phyloP scores from a whole-genome alignment of 2,888 invertebrate species.

The Drosophila birchii region DNA sequence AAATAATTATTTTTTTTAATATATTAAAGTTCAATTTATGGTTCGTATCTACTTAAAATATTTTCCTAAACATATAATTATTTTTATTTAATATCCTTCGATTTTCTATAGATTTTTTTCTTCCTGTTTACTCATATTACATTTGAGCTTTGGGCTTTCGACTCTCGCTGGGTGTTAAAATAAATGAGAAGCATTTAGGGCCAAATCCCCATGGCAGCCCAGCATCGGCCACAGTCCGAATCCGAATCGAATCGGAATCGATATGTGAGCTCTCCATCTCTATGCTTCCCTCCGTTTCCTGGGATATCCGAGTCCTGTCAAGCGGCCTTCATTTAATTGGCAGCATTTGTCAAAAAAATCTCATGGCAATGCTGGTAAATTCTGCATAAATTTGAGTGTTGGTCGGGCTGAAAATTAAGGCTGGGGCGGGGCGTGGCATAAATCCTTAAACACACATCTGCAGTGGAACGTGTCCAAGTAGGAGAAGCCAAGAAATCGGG shows the following conservation, averaged over 20 bases:
- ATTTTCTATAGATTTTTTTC: neutral
- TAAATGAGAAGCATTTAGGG: slow-evolving; percentile 59
- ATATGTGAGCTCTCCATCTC: slow-evolving; percentile 39
- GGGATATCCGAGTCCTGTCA: slow-evolving; percentile 37
- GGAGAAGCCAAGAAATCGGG: slow-evolving; percentile 50
- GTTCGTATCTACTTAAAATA: no score
- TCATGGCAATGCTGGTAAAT: slow-evolving; percentile 13
- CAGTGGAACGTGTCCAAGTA: slow-evolving; percentile 44
- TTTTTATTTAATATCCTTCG: neutral
- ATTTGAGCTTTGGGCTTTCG: slow-evolving; percentile 44
- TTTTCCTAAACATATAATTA: no score
- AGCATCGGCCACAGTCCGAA: slow-evolving; percentile 30
- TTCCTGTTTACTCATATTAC: slow-evolving; percentile 18
- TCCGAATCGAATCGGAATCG: slow-evolving; percentile 31
- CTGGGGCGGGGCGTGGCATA: slow-evolving; percentile 6
- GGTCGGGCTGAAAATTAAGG: neutral
- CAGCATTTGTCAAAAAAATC: slow-evolving; percentile 54
- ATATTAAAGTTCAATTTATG: no score
- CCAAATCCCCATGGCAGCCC: slow-evolving; percentile 46
- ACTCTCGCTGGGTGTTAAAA: slow-evolving; percentile 50
- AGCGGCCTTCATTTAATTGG: slow-evolving; percentile 45
- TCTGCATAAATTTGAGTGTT: slow-evolving; percentile 29
- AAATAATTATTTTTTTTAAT: no score
- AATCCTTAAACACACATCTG: slow-evolving; percentile 22
- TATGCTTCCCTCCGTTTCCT: slow-evolving; percentile 1